phyloP scores from a whole-genome alignment of 35 echinoderm and acorn worm genomes.

The Lytechinus variegatus region DNA sequence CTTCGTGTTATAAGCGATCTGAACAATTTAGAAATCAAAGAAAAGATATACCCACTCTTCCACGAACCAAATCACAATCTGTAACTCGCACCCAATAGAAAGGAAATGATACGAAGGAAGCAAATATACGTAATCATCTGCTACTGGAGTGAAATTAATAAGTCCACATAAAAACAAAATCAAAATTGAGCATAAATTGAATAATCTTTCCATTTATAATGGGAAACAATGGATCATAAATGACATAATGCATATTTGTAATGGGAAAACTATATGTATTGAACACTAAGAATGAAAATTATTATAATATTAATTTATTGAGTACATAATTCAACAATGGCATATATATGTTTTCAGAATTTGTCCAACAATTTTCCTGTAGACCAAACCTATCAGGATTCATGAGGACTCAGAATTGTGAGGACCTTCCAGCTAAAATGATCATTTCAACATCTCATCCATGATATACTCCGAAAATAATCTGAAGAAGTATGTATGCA shows the following conservation, averaged over 20 bases:
- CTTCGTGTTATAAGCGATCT: not conserved
- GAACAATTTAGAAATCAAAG: not conserved
- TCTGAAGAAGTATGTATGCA: not conserved
- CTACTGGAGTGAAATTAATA: not conserved
- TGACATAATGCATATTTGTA: not conserved
- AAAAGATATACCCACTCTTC: not conserved
- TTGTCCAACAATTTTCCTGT: not conserved
- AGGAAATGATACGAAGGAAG: not conserved
- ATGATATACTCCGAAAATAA: not conserved
- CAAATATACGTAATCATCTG: not conserved
- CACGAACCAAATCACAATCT: not conserved
- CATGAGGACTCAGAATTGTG: not conserved
- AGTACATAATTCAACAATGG: not conserved
- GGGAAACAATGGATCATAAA: not conserved
- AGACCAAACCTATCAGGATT: not conserved
- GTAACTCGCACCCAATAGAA: not conserved
- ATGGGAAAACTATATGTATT: not conserved
- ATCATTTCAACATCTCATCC: not conserved
- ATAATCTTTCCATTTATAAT: not conserved
- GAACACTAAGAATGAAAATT: not conserved
- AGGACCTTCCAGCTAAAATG: not conserved
- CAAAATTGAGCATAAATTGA: conserved; percentile 6
- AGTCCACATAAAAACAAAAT: not conserved
- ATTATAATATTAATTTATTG: not conserved
- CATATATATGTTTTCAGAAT: not conserved